A percentile compares a stretch with the other conserved stretches of the same genome.
Evolutionary conservation across 92 coral and sea anemone species (phyloP).

Genomic region (Meandrina meandrites): DNA sequence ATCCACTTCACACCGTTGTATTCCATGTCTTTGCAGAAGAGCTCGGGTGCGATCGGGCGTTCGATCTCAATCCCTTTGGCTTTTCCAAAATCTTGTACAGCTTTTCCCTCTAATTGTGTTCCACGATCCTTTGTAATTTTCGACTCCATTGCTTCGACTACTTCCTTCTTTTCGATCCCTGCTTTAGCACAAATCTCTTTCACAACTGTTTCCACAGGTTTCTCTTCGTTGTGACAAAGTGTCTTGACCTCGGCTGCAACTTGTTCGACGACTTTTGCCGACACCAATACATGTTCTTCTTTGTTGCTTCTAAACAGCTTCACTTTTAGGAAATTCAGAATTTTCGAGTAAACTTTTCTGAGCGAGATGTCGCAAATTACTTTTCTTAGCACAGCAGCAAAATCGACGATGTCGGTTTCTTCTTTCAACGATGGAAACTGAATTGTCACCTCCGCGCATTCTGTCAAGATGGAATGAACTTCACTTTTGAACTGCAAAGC

Average conservation of each 20-base stretch:
- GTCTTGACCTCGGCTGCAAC: slow-evolving; percentile 57
- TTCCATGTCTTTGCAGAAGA: slow-evolving; percentile 61
- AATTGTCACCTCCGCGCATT: slow-evolving; percentile 13
- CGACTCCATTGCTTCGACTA: slow-evolving; percentile 74
- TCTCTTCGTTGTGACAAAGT: slow-evolving; percentile 78
- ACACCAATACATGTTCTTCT: slow-evolving; percentile 65
- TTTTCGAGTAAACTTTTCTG: slow-evolving; percentile 41
- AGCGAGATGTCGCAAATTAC: slow-evolving; percentile 37
- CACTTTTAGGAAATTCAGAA: slow-evolving; percentile 62
- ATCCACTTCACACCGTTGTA: slow-evolving; percentile 78
- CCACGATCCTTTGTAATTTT: slow-evolving; percentile 87
- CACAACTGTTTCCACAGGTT: slow-evolving; percentile 74
- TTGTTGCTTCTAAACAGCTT: slow-evolving; percentile 48
- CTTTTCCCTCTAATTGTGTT: slow-evolving; percentile 75
- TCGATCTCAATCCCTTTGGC: slow-evolving; percentile 65
- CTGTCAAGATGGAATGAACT: slow-evolving; percentile 53
- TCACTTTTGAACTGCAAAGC: slow-evolving; percentile 58
- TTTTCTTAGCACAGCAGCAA: slow-evolving; percentile 39
- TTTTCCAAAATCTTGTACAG: slow-evolving; percentile 71
- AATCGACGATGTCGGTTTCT: slow-evolving; percentile 39
- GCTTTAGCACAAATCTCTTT: slow-evolving; percentile 78
- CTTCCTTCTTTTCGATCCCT: slow-evolving; percentile 58
- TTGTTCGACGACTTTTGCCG: slow-evolving; percentile 48
- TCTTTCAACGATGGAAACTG: slow-evolving; percentile 23
- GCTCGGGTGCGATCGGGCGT: slow-evolving; percentile 43